Base-by-base conservation (phyloP, 2,113 vertebrate genomes). In the Trogon surrucura region DNA sequence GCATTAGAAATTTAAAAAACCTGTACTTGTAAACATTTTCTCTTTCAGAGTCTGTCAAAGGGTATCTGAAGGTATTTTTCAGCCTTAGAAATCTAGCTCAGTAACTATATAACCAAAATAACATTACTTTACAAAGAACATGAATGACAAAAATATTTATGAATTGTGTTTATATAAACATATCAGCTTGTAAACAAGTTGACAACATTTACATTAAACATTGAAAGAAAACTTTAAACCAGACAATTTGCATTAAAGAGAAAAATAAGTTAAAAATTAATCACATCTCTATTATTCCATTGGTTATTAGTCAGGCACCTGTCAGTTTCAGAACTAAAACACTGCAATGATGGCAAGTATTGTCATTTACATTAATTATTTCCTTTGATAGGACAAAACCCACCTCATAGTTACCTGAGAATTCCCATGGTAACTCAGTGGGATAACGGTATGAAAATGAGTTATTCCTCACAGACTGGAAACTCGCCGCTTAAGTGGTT, bases 111-210 rank as follows among this genome's bases (percentile, higher is more conserved):
- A 80, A 14, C 7, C 66, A 90, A 85, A 88, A 77, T 27, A 91
- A 54, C n/a, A 74, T 65, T 41, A 54, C 29, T 74, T 77, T 44
- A 61, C 27, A 86, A 86, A 93, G 61, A 90, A 92, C 38, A 62
- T 10, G 1, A 93, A 61, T 67, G 38, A 87, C 73, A 94, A 91
- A 82, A 95, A 62, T 67, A 73, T 89, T 88, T 96, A 62, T 61
- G n/a, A 93, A 91, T 10, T 34, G 45, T 86, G 48, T 95, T 96
- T 93, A 95, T 95, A 94, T 67, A 95, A 95, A 96, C 77, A 78
- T 93, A 82, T 34, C n/a, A 21, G 44, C 44, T 94, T 93, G 56
- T 95, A 89, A 93, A 93, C 65, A 91, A 85, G 26, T 87, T 74
- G 56, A 86, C 67, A 95, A 70, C n/a, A 67, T 64, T 81, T 53